phyloP scores from a whole-genome alignment of 2,797 vertebrate species.

The Acanthornis magna region DNA sequence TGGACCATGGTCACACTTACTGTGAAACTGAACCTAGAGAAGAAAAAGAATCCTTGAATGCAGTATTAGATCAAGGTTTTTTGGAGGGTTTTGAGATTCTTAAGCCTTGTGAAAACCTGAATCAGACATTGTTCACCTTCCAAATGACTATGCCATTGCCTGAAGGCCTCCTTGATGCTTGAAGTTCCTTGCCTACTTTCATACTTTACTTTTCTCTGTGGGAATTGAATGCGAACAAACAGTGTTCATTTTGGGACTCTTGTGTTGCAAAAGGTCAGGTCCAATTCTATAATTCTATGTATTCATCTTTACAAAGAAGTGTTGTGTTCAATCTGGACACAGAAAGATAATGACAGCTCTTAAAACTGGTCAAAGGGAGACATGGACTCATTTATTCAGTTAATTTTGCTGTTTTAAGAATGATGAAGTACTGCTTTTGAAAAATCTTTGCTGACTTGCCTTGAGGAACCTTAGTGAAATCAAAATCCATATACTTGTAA shows the following conservation, averaged over 20 bases:
- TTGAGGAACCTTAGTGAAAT: conserved; percentile 10
- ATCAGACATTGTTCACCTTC: conserved; percentile 29
- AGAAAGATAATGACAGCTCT: conserved; percentile 12
- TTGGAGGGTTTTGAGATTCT: neutral
- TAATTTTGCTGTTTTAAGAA: conserved; percentile 18
- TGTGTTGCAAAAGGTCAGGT: conserved; percentile 25
- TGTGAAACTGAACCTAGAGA: neutral
- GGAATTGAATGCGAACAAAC: conserved; percentile 37
- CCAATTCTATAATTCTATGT: neutral
- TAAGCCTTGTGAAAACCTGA: neutral
- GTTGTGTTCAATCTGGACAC: neutral
- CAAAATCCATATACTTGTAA: neutral
- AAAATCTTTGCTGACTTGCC: conserved; percentile 11
- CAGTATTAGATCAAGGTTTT: neutral
- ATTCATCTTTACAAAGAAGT: conserved; percentile 27
- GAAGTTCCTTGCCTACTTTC: conserved; percentile 6
- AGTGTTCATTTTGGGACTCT: neutral
- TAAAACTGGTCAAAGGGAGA: conserved; percentile 38
- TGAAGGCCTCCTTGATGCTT: neutral
- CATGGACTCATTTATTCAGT: neutral
- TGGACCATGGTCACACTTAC: neutral
- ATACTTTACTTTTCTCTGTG: neutral
- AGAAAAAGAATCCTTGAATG: neutral
- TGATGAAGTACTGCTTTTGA: neutral
- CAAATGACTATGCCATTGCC: neutral